Percentiles rank a stretch among this genome's conserved stretches.
phyloP scores from a whole-genome alignment of 2,113 vertebrate species.

The Lucifuga dentata region DNA sequence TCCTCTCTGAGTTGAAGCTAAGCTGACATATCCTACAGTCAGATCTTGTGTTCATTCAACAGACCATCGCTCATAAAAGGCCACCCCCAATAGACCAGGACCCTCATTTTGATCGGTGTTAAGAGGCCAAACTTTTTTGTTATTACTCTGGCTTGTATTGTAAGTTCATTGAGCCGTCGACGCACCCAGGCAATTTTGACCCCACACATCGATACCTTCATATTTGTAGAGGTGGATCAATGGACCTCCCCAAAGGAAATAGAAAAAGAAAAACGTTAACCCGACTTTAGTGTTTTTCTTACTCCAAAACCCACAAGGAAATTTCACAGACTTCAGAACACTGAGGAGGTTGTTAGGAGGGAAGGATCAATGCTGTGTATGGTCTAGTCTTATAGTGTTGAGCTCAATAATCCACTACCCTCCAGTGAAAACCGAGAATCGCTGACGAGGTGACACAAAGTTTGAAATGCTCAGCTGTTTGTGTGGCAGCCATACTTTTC shows the following conservation, averaged over 20 bases:
- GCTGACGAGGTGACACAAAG: constrained; percentile 31
- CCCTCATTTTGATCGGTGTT: constrained; percentile 69
- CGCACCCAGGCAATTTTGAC: constrained; percentile 73
- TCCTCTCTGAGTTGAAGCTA: constrained; percentile 78
- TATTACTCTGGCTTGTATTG: constrained; percentile 65
- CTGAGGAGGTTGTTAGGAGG: constrained; percentile 62
- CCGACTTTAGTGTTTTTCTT: constrained; percentile 66
- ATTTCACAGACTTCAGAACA: constrained; percentile 70
- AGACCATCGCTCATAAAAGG: constrained; percentile 74
- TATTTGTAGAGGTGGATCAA: constrained; percentile 72
- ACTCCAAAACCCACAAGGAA: constrained; percentile 69
- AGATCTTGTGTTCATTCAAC: constrained; percentile 74
- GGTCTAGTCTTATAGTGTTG: constrained; percentile 47
- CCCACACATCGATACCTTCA: constrained; percentile 74
- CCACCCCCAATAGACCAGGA: constrained; percentile 57
- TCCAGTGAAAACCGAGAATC: constrained; percentile 33
- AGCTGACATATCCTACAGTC: constrained; percentile 79
- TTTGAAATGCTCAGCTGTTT: constrained; percentile 54
- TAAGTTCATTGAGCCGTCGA: constrained; percentile 64
- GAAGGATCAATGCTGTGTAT: constrained; percentile 65
- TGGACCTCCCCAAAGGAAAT: constrained; percentile 65
- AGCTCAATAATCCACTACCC: constrained; percentile 60
- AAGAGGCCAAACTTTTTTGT: constrained; percentile 70
- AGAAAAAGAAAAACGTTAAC: constrained; percentile 70
- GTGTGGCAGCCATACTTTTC: constrained; percentile 18